Base-by-base conservation (phyloP, 2,113 vertebrate genomes). In the Xenopus tropicalis region DNA sequence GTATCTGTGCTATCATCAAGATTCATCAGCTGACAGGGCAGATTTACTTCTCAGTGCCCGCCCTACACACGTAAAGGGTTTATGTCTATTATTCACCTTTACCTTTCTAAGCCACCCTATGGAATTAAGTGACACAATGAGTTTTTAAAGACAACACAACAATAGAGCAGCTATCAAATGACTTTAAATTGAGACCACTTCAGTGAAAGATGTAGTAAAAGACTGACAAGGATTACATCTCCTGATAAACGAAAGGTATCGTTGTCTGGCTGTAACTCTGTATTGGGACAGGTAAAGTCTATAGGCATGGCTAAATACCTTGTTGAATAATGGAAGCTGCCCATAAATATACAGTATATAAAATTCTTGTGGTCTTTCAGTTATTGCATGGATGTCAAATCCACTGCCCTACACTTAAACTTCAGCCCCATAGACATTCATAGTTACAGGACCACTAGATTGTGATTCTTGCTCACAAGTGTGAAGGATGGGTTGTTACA, bases 11-110 rank as follows among this genome's bases (percentile, higher is more conserved):
- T 48, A 43, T 57, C 54, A 74, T 46, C 44, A 23, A 46, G 29
- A 20, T 12, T 51, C 43, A 57, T 14, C 44, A 10, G 20, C 58
- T n/a, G 25, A 43, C 63, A 11, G 56, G 14, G 58, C 19, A 17
- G 17, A 61, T 74, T 61, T 66, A 61, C 65, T 74, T 68, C 48
- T 75, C 72, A 68, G 37, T 57, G 61, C 72, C 64, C 66, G n/a
- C 46, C 46, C 46, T 17, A 48, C 16, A 48, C 23, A 74, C 44
- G 12, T 54, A 75, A 65, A 20, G 19, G 42, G 11, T 9, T 12
- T 43, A 65, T n/a, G 16, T 62, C 67, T 61, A 52, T 75, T 61
- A 61, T 37, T 69, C 13, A 54, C 25, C 64, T 46, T 74, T 59
- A 61, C 10, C 43, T 59, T 54, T 48, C 58, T 63, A 14, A 67